phyloP scores from a whole-genome alignment of 2,797 vertebrate genomes.

The Bovichtus variegatus region DNA sequence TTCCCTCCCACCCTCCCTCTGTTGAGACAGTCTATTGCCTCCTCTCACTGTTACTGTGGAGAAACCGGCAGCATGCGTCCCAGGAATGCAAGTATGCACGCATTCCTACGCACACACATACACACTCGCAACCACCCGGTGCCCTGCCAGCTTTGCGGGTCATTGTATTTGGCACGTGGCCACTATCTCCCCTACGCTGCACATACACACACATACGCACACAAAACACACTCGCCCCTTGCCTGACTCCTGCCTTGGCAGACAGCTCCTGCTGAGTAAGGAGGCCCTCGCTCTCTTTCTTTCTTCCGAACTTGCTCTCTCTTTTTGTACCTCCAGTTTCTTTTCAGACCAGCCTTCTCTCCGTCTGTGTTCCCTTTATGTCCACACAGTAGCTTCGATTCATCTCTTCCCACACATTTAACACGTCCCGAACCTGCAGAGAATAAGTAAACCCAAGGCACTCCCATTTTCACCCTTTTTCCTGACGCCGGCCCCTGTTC shows the following conservation, averaged over 20 bases:
- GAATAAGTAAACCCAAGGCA: conserved; percentile 41
- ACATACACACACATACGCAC: conserved; percentile 44
- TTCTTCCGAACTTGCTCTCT: conserved; percentile 27
- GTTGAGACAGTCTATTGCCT: conserved; percentile 57
- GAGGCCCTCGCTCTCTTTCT: conserved; percentile 59
- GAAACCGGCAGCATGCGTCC: conserved; percentile 77
- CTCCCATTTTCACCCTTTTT: conserved; percentile 29
- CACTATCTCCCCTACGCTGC: conserved; percentile 67
- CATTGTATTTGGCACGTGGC: conserved; percentile 90
- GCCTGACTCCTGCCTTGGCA: conserved; percentile 80
- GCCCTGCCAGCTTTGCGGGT: conserved; percentile 82
- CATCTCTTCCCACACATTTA: conserved; percentile 40
- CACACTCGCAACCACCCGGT: conserved; percentile 57
- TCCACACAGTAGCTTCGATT: conserved; percentile 42
- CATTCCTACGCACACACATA: conserved; percentile 39
- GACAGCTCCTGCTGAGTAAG: conserved; percentile 83
- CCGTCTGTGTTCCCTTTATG: conserved; percentile 36
- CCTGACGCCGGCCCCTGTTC: conserved; percentile 24
- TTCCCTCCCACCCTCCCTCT: conserved; percentile 32
- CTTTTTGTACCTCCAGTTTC: conserved; percentile 45
- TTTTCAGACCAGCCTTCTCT: conserved; percentile 46
- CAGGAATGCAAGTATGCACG: conserved; percentile 80
- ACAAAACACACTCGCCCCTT: conserved; percentile 63
- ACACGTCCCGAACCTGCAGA: conserved; percentile 41
- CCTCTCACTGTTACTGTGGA: conserved; percentile 79